A percentile compares a stretch with the other conserved stretches of the same genome.
phyloP scores from a whole-genome alignment of 2,888 invertebrate genomes.

The Callyntrura guangdongensis region DNA sequence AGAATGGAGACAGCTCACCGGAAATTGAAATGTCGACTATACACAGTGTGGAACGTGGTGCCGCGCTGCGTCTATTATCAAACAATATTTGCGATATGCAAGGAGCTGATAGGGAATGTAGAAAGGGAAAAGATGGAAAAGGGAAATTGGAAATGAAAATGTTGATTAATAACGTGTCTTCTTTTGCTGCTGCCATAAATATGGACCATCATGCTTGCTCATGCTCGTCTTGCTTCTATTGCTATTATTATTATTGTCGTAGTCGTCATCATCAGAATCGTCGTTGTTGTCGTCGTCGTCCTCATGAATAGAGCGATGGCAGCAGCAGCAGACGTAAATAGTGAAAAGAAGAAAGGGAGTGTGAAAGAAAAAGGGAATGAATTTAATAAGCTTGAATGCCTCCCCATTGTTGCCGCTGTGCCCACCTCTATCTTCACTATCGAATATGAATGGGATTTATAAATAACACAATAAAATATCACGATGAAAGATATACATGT shows the following conservation, averaged over 20 bases:
- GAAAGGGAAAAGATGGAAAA: conserved; percentile 4
- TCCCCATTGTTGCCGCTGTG: neutral
- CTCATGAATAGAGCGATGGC: neutral
- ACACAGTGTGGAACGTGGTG: neutral
- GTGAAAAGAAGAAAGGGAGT: neutral
- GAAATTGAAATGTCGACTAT: conserved; percentile 76
- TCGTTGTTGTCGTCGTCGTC: too few species aligned
- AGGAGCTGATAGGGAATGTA: neutral
- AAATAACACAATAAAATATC: too few species aligned
- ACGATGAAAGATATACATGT: too few species aligned
- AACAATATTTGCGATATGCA: conserved; percentile 3
- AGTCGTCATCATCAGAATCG: neutral
- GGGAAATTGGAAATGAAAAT: conserved; percentile 79
- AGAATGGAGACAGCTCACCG: conserved; percentile 65
- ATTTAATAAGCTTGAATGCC: neutral
- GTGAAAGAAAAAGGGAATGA: neutral
- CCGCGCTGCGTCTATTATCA: neutral
- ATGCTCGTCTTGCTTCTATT: neutral
- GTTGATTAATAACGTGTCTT: conserved; percentile 78
- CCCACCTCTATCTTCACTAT: too few species aligned
- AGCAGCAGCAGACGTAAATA: neutral
- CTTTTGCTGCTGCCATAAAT: conserved; percentile 29
- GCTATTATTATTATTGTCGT: neutral
- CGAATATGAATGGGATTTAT: too few species aligned
- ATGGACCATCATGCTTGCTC: neutral